Percentiles rank a stretch among this genome's conserved stretches.
These are phyloP conservation scores for Lepidonotus clava DNA, from an alignment of 2,888 invertebrate genomes.

Conservation along the genomic window DNA sequence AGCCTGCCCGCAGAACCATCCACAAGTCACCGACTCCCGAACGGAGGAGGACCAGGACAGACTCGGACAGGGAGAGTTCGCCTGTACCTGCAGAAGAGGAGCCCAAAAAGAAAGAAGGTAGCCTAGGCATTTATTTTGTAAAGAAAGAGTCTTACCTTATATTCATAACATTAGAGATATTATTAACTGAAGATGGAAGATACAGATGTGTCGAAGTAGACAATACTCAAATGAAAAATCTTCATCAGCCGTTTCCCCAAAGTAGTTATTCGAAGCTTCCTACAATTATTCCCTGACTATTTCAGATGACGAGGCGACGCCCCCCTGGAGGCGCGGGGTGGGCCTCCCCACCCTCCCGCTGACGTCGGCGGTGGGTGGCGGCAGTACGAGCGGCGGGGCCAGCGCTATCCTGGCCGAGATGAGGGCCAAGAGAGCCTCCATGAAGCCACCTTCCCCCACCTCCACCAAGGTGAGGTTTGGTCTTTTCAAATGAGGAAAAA, in stretches of 20 bases:
- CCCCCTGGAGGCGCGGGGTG: neutral
- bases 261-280: neutral
- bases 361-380: too few species aligned
- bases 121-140: too few species aligned
- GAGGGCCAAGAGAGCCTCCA: conserved; percentile 44
- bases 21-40: conserved; percentile 34
- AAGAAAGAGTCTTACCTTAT: too few species aligned
- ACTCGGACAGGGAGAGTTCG: neutral
- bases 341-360: neutral
- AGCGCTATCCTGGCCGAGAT: conserved; percentile 53
- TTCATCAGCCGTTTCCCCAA: neutral
- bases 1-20: neutral
- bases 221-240: too few species aligned
- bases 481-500: neutral
- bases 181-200: neutral
- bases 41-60: neutral
- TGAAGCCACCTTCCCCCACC: neutral
- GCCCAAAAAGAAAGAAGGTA: neutral
- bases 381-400: conserved; percentile 22
- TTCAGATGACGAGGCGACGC: conserved; percentile 15
- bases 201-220: too few species aligned
- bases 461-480: neutral
- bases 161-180: too few species aligned
- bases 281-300: neutral
- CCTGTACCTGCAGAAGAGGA: neutral